A percentile compares a stretch with the other conserved stretches of the same genome.
Conservation (phyloP, 2,888 invertebrate species). For the Drosophila atroscutellata region DNA sequence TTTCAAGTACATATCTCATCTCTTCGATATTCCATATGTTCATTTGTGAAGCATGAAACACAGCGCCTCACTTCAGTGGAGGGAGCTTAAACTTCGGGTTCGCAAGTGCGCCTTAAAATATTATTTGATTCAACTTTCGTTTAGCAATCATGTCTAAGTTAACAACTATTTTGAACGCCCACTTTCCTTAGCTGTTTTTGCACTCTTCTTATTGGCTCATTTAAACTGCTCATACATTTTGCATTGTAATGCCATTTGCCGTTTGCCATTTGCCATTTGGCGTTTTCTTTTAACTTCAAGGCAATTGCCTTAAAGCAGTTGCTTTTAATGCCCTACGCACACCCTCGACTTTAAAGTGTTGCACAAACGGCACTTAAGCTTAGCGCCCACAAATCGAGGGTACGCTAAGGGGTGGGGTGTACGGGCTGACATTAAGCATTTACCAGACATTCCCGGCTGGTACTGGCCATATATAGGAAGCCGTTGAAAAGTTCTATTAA, state of each 20-base stretch:
- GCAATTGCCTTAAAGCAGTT: slow-evolving; percentile 46
- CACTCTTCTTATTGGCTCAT: not conserved
- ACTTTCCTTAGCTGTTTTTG: not conserved
- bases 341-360: slow-evolving; percentile 41
- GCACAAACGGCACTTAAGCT: slow-evolving; percentile 52
- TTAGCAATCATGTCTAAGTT: not conserved
- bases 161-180: not conserved
- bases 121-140: not conserved
- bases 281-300: slow-evolving; percentile 30
- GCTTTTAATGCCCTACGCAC: slow-evolving; percentile 13
- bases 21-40: not conserved
- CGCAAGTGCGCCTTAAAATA: not conserved
- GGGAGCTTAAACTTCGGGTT: not conserved
- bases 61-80: too few relatives aligned
- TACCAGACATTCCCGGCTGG: slow-evolving; percentile 19
- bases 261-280: slow-evolving; percentile 17
- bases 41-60: not conserved
- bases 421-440: not conserved
- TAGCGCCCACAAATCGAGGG: slow-evolving; percentile 40
- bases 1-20: not conserved
- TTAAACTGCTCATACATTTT: not conserved
- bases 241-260: slow-evolving; percentile 19
- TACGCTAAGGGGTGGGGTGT: not conserved
- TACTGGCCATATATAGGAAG: slow-evolving; percentile 34
- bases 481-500: slow-evolving; percentile 77